phyloP scores from a whole-genome alignment of 2,113 vertebrate species.

The Leptosomus discolor region DNA sequence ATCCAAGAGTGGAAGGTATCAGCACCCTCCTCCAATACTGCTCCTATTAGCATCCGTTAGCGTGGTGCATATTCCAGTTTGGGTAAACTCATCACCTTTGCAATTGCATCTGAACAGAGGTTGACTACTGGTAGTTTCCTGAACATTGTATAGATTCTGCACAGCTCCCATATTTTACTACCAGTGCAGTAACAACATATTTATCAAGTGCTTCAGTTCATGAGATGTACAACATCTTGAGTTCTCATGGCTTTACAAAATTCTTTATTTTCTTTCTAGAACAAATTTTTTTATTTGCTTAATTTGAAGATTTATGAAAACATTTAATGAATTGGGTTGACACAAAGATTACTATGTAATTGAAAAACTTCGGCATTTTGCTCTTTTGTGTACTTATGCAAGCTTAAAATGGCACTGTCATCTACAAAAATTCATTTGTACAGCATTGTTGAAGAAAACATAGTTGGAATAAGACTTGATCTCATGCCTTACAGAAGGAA shows the following conservation, averaged over 20 bases:
- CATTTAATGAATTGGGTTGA: not conserved
- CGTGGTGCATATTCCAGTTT: not conserved
- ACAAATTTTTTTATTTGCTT: not conserved
- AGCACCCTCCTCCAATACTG: not conserved
- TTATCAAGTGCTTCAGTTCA: not conserved
- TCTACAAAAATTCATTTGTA: not conserved
- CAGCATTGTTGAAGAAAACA: not conserved
- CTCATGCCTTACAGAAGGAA: not conserved
- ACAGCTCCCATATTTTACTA: not conserved
- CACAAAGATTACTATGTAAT: not conserved
- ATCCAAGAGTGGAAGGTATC: not conserved
- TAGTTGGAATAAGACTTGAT: not conserved
- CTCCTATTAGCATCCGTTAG: not conserved
- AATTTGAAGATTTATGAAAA: not conserved
- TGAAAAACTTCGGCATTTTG: not conserved
- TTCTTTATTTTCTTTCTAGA: not conserved
- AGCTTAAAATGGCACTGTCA: not conserved
- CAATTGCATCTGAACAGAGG: not conserved
- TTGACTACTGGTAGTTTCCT: not conserved
- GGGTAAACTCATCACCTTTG: not conserved
- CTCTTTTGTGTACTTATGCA: not conserved
- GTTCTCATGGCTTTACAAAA: not conserved
- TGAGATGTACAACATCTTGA: not conserved
- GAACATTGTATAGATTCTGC: not conserved
- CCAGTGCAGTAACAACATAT: not conserved